Conservation (phyloP, 2,888 invertebrate genomes). For the Achlya flavicornis region DNA sequence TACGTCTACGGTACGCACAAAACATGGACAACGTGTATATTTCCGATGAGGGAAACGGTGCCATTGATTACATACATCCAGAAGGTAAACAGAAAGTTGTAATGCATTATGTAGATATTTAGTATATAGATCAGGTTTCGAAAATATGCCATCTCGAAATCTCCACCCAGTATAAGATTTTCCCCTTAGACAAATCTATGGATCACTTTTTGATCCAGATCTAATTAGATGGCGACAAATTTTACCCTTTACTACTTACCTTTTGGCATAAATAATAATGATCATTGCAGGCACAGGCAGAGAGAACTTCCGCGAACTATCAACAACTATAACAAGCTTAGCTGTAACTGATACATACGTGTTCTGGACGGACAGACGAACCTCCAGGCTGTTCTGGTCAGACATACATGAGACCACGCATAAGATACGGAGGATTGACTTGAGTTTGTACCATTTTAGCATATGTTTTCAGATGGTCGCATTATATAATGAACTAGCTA, state of each 20-base stretch:
- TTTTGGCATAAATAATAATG: neutral
- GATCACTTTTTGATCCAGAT: too few species aligned
- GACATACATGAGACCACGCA: conserved; percentile 57
- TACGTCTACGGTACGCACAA: conserved; percentile 81
- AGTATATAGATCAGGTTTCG: too few species aligned
- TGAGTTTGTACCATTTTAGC: conserved; percentile 53
- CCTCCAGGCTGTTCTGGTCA: conserved; percentile 83
- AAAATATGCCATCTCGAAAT: too few species aligned
- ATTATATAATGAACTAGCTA: too few species aligned
- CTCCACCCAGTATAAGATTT: too few species aligned
- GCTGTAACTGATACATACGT: conserved; percentile 85
- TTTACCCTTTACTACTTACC: too few species aligned
- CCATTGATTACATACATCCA: conserved; percentile 86
- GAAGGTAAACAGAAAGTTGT: conserved; percentile 68
- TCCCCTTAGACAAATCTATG: too few species aligned
- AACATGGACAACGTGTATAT: conserved; percentile 85
- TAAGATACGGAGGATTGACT: conserved; percentile 58
- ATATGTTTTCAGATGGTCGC: conserved; percentile 10
- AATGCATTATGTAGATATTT: too few species aligned
- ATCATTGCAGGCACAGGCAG: conserved; percentile 70
- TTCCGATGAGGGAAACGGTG: conserved; percentile 86
- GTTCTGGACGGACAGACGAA: conserved; percentile 87
- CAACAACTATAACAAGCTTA: conserved; percentile 82
- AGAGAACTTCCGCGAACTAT: conserved; percentile 69
- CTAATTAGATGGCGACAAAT: too few species aligned